A percentile compares a stretch with the other conserved stretches of the same genome.
Conservation (phyloP, 2,113 vertebrate genomes). For the Abramis brama region DNA sequence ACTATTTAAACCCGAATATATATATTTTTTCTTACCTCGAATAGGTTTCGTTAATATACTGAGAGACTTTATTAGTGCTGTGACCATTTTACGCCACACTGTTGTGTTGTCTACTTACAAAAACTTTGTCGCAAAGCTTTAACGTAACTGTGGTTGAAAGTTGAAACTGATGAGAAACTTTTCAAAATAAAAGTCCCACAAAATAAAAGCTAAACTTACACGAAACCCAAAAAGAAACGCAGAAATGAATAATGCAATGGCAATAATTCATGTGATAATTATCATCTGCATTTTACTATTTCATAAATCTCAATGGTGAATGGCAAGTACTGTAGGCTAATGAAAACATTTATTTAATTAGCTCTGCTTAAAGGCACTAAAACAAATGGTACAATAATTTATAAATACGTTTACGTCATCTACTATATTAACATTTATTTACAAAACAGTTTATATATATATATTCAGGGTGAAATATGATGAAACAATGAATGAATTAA, state of each 20-base stretch:
- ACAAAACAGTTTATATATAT: background rate
- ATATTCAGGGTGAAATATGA: background rate
- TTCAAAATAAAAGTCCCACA: constrained; percentile 40
- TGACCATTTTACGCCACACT: constrained; percentile 63
- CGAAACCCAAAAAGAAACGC: no score
- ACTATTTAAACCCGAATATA: background rate
- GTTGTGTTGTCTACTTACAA: background rate
- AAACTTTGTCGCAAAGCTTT: background rate
- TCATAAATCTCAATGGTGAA: background rate
- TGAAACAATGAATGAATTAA: background rate
- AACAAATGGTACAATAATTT: background rate
- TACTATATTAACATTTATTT: background rate
- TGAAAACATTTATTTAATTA: background rate
- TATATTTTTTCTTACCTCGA: constrained; percentile 62
- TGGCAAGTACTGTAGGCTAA: no score
- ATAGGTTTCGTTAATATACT: constrained; percentile 69
- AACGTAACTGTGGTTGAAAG: background rate
- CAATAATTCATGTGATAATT: background rate
- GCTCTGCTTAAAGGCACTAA: background rate
- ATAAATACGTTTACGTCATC: background rate
- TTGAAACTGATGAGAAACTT: rapidly evolving
- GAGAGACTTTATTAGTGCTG: constrained; percentile 63
- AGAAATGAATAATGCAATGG: background rate
- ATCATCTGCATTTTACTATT: background rate
- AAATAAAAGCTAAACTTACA: background rate